Percentiles rank a stretch among this genome's conserved stretches.
These are phyloP conservation scores for Harpalus rufipes DNA, from an alignment of 2,888 invertebrate genomes.

Conservation along the genomic window DNA sequence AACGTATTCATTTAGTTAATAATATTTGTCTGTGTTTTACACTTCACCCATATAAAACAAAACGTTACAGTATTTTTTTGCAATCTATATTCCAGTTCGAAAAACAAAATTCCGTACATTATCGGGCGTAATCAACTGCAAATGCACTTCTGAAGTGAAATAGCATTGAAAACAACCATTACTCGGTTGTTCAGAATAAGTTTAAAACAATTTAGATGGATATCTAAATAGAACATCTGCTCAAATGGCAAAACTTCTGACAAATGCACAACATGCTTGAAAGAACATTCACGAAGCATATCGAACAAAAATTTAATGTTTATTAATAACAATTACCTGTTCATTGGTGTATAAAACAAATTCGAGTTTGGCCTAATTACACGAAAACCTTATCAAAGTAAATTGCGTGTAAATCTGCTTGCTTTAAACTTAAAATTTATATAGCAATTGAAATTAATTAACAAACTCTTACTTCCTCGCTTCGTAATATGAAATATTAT, in stretches of 20 bases:
- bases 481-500: constrained; percentile 60
- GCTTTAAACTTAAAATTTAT: constrained; percentile 71
- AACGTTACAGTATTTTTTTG: neutral
- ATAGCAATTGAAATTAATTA: constrained; percentile 71
- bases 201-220: constrained; percentile 50
- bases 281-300: constrained; percentile 7
- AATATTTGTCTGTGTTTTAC: no score
- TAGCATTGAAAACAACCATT: constrained; percentile 51
- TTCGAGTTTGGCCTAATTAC: constrained; percentile 68
- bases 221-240: constrained; percentile 48
- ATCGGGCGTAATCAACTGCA: constrained; percentile 34
- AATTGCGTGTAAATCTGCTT: constrained; percentile 72
- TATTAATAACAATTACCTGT: constrained; percentile 54
- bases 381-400: constrained; percentile 70
- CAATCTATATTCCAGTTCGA: neutral
- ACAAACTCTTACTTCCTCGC: constrained; percentile 69
- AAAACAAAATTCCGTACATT: constrained; percentile 14
- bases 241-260: constrained; percentile 38
- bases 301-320: constrained; percentile 28
- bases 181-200: constrained; percentile 38
- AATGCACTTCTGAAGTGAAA: constrained; percentile 49
- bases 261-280: constrained; percentile 11
- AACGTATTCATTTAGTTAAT: no score
- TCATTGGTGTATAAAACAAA: constrained; percentile 54
- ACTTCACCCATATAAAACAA: no score